A percentile compares a stretch with the other conserved stretches of the same genome.
Conservation (phyloP, 2,113 vertebrate genomes). For the Saccopteryx leptura region DNA sequence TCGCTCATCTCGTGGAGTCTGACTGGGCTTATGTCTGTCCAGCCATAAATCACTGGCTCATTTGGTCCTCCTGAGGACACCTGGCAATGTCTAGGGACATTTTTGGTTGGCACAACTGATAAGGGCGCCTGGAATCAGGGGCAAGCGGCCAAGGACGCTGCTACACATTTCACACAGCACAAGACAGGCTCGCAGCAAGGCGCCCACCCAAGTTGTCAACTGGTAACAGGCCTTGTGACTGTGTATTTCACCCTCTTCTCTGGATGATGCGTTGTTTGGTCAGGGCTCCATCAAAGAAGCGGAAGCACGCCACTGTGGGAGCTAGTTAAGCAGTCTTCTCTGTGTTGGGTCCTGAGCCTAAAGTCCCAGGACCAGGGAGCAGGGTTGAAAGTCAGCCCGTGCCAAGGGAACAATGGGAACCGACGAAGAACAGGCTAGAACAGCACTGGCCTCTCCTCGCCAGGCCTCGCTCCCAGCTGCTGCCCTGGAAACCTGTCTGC, state of each 20-base stretch:
- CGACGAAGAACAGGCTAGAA: neutral
- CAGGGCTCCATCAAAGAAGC: neutral
- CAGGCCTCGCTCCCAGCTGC: neutral
- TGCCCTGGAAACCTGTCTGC: neutral
- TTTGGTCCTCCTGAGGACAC: neutral
- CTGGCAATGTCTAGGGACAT: neutral
- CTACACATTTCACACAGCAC: fast-evolving
- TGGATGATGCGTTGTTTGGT: neutral
- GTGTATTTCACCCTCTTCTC: neutral
- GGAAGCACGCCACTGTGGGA: fast-evolving
- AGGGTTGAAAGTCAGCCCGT: neutral
- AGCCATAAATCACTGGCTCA: neutral
- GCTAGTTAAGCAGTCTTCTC: neutral
- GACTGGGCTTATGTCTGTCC: neutral
- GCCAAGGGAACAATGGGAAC: neutral
- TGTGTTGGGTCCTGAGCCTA: too few species aligned
- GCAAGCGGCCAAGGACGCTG: neutral
- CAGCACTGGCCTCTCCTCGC: neutral
- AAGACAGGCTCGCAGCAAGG: neutral
- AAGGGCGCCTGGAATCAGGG: neutral
- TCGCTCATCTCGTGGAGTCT: fast-evolving
- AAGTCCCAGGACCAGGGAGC: neutral
- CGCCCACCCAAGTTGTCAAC: neutral
- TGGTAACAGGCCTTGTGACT: neutral
- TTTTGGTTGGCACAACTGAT: neutral